These are phyloP conservation scores for Zygothrica quintamaculata DNA, from an alignment of 2,888 invertebrate species.

Conservation along the genomic window DNA sequence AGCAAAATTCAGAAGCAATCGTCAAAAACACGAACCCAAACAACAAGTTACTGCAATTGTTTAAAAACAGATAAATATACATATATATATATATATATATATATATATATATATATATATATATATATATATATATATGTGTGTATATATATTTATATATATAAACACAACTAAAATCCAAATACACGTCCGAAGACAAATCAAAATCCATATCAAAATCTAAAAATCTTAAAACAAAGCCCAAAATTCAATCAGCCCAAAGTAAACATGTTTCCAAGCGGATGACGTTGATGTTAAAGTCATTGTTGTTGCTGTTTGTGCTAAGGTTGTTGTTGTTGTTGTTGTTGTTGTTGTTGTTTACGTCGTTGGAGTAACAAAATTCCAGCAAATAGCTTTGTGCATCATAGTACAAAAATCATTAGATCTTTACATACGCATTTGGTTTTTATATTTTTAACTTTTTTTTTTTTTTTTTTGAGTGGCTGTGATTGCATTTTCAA, in stretches of 20 bases:
- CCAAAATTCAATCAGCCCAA: conserved; percentile 2
- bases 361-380: conserved; percentile 6
- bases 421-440: conserved; percentile 27
- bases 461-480: background rate
- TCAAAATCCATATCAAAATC: no score
- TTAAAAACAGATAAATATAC: no score
- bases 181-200: conserved; percentile 36
- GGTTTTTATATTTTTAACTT: no score
- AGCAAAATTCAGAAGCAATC: background rate
- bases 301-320: no score
- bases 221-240: conserved; percentile 23
- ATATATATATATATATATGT: no score
- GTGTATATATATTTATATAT: no score
- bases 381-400: conserved; percentile 20
- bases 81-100: no score
- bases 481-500: conserved; percentile 56
- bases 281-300: no score
- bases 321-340: conserved; percentile 6
- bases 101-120: no score
- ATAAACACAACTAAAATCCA: conserved; percentile 25
- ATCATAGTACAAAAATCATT: conserved; percentile 61
- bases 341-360: background rate
- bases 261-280: conserved; percentile 53
- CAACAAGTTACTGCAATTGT: conserved; percentile 52
- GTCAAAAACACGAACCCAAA: conserved; percentile 42